These are phyloP conservation scores for Erythrolamprus reginae DNA, from an alignment of 2,113 vertebrate genomes.

Conservation along the genomic window DNA sequence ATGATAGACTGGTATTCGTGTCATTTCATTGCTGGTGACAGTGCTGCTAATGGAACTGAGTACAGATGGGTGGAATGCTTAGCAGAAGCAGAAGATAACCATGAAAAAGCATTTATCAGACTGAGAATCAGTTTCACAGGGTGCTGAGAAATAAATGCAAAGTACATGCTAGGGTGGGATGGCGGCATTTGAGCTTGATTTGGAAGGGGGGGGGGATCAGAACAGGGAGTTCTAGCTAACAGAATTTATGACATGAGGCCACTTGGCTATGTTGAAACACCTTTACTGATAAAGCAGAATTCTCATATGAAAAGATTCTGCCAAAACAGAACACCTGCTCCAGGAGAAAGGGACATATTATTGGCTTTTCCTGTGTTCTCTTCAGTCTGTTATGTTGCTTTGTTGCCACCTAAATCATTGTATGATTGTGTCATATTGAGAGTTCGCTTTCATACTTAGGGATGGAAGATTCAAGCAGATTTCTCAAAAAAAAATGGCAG, in stretches of 20 bases:
- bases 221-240: neutral
- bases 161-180: neutral
- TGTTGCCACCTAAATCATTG: conserved; percentile 8
- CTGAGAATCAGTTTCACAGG: conserved; percentile 36
- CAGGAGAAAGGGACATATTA: neutral
- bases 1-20: conserved; percentile 57
- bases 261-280: neutral
- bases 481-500: neutral
- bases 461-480: neutral
- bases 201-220: accelerated
- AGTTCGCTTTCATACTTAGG: neutral
- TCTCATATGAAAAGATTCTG: neutral
- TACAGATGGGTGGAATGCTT: conserved; percentile 58
- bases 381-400: neutral
- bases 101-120: conserved; percentile 43
- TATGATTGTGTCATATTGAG: neutral
- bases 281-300: neutral
- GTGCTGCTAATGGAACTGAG: conserved; percentile 61
- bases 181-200: neutral
- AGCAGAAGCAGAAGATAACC: conserved; percentile 41
- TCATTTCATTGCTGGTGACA: conserved; percentile 68
- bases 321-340: neutral
- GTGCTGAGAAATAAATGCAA: conserved; percentile 23
- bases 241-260: neutral
- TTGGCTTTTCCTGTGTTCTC: neutral